These are phyloP conservation scores for Drosophila chauvacae DNA, from an alignment of 1,140 invertebrate species.

Conservation along the genomic window DNA sequence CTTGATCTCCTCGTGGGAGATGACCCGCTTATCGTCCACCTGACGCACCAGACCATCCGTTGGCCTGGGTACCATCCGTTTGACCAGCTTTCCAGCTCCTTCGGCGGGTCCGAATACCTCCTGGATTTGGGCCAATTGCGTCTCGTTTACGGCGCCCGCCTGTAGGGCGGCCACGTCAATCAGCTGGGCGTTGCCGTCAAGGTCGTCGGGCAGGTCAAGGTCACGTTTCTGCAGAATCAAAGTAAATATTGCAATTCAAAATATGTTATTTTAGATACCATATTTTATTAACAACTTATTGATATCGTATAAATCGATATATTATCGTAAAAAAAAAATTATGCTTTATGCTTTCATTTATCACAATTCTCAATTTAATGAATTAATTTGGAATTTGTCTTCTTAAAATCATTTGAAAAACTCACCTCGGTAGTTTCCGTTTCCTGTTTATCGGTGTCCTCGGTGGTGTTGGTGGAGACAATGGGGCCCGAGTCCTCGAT, in stretches of 20 bases:
- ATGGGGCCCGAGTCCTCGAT: slow-evolving; percentile 94
- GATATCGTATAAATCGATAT: no score
- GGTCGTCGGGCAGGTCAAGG: slow-evolving; percentile 70
- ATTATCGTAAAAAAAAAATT: no score
- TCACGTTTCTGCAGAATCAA: slow-evolving; percentile 67
- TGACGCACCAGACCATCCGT: slow-evolving; percentile 91
- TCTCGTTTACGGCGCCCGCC: slow-evolving; percentile 58
- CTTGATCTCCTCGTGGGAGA: slow-evolving; percentile 93
- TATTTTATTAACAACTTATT: no score
- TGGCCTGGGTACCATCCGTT: slow-evolving; percentile 75
- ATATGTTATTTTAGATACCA: no score
- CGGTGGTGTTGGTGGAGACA: slow-evolving; percentile 93
- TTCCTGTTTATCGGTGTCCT: slow-evolving; percentile 94
- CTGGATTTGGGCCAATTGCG: slow-evolving; percentile 69
- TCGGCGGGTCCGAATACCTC: slow-evolving; percentile 58
- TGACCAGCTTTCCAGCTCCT: slow-evolving; percentile 66
- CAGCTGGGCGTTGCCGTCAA: slow-evolving; percentile 66
- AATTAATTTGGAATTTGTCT: background rate
- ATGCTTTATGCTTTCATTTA: no score
- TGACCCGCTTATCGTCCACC: slow-evolving; percentile 90
- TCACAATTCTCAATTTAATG: no score
- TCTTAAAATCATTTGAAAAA: no score
- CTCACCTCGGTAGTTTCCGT: slow-evolving; percentile 93
- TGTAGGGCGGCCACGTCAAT: slow-evolving; percentile 64
- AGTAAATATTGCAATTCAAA: background rate